Conservation (phyloP, 1,140 invertebrate species). For the Rhyacophila brunnea region DNA sequence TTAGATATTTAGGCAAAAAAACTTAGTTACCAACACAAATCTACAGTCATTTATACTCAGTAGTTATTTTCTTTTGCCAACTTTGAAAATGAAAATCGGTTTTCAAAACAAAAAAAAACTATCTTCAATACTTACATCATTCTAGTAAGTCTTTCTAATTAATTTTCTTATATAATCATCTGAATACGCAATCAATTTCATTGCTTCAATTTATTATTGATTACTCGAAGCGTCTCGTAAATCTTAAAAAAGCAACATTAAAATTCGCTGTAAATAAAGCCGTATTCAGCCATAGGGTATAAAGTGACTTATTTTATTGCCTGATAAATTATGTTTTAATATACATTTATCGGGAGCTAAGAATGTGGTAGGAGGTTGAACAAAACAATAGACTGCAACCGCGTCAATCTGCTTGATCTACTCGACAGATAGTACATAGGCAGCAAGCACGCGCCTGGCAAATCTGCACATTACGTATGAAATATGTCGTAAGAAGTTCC, state of each 20-base stretch:
- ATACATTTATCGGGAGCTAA: slow-evolving; percentile 29
- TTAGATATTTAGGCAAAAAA: no score
- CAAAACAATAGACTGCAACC: slow-evolving; percentile 32
- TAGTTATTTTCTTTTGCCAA: no score
- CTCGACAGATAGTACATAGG: slow-evolving; percentile 11
- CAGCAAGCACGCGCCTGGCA: slow-evolving; percentile 20
- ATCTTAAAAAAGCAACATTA: slow-evolving; percentile 7
- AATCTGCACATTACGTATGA: slow-evolving; percentile 12
- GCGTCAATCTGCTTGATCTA: slow-evolving; percentile 24
- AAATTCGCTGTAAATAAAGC: slow-evolving; percentile 18
- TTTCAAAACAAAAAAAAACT: no score
- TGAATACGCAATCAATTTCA: neutral
- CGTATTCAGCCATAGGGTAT: slow-evolving; percentile 1
- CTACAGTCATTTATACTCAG: no score
- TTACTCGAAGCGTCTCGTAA: slow-evolving; percentile 8
- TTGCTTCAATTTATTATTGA: neutral
- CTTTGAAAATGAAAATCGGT: no score
- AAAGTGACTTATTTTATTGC: slow-evolving; percentile 22
- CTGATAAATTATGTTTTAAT: slow-evolving; percentile 34
- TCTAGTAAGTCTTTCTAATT: no score
- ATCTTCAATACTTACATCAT: no score
- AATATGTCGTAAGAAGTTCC: slow-evolving; percentile 3
- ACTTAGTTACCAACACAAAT: no score
- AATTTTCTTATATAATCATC: no score
- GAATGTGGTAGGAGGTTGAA: slow-evolving; percentile 31